Evolutionary conservation across 37 sponge, comb jelly and placozoan genomes (phyloP), one percentile per base, ranked within the genome.

Genomic region (Bolinopsis microptera): DNA sequence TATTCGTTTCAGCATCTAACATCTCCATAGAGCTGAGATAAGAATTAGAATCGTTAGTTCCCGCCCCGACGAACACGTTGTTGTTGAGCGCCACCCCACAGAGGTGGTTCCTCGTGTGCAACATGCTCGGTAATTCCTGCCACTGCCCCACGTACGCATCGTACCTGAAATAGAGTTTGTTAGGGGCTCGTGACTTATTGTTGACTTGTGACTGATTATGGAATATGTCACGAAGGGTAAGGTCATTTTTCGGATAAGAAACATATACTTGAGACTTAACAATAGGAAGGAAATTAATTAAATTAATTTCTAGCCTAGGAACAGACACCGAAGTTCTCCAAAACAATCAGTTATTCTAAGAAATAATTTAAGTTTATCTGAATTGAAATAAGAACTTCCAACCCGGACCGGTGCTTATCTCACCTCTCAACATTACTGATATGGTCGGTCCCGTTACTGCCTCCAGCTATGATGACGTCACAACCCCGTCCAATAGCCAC

Each of bases 91-190:
- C 38, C 9, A 48, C 90, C 27, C 90, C 90, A 86, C 61, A 41
- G 25, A 86, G 48, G 90, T 86, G 90, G 90, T 86, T 86, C 48
- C 90, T 86, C 30, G 90, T 35, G 61, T 41, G 90, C 48, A 86
- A 27, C 90, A 86, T 86, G 23, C 90, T n/a, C 35, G 90, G 90
- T 21, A 86, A 27, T 23, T 86, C 90, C 90, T 86, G 90, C 90
- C 90, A 86, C 31, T 39, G 21, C 0, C 90, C 90, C 13, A n/a
- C 39, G 39, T 86, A 86, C 9, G 48, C 90, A 30, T 86, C 90
- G 61, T 86, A 86, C 30, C 90, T 86, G 90, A 39, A 22, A 5
- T 8, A n/a, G n/a, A n/a, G n/a, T n/a, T n/a, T n/a, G n/a, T n/a
- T n/a, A n/a, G n/a, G 68, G 68, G 18, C 13, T 67, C 18, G 68